Base-by-base conservation (phyloP, 2,888 invertebrate genomes). In the Plagodis pulveraria region DNA sequence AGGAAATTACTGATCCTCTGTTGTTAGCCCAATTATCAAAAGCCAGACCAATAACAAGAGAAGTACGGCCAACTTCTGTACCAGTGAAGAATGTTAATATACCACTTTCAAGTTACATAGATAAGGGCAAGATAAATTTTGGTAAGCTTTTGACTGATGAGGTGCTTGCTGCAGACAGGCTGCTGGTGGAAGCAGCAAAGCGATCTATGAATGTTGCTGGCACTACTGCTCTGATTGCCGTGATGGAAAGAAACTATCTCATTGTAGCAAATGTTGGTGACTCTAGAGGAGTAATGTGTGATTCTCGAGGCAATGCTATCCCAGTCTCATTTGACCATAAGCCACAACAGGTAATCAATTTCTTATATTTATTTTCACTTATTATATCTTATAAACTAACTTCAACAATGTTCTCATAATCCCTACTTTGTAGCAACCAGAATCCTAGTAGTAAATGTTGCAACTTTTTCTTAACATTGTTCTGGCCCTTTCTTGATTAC, bases 181-280 rank as follows among this genome's bases (percentile, higher is more conserved):
- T 96, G 62, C 89, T 98, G 32, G 94, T 98, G 7, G 96, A 97
- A 80, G 95, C 95, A 56, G 97, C 98, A 7, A 98, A 97, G 81
- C 95, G 96, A 70, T 95, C 95, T 40, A 91, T 95, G 77, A 95
- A 96, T 86, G 95, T 96, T 32, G 96, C 95, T 82, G 99, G 99
- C 11, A 98, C 98, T 32, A 99, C 99, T 34, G 98, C 98, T 4
- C 88, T 99, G 46, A 96, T 99, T 71, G 98, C 98, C 35, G 89
- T 99, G 11, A 91, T 99, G 70, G 97, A 98, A 83, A 96, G 95
- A 43, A 95, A 96, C 71, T 94, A 95, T 74, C 88, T 99, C 65
- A 96, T 97, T 67, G 98, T 99, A 34, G 99, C 98, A 10, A 99
- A 99, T 93, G 98, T 99, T 33, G 99, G 99, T 5, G 99, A 99